Percentiles rank a stretch among this genome's conserved stretches.
Evolutionary conservation across 2,113 vertebrate species (phyloP).

Genomic region (Actinemys pallida): DNA sequence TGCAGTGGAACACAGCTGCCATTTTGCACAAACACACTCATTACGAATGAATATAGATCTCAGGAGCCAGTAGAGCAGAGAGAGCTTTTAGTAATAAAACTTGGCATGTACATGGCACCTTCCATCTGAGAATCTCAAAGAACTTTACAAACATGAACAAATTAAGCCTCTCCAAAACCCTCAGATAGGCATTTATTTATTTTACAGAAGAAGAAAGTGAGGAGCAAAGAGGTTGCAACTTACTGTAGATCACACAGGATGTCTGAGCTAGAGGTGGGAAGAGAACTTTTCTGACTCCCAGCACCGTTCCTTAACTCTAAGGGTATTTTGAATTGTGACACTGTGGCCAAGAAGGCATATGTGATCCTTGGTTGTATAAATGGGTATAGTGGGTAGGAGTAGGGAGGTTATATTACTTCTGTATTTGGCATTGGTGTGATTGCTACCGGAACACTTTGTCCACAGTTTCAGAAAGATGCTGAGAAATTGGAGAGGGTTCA

Average conservation of each 20-base stretch:
- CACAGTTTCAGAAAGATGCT: neutral
- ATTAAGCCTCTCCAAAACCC: neutral
- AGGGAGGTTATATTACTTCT: neutral
- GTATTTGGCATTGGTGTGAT: neutral
- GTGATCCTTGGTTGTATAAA: neutral
- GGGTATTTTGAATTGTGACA: neutral
- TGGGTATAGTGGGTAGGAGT: neutral
- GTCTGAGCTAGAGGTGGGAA: neutral
- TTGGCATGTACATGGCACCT: neutral
- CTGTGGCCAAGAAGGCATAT: neutral
- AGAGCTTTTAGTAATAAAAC: neutral
- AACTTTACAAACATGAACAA: neutral
- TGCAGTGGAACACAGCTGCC: neutral
- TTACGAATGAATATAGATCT: neutral
- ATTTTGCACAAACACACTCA: neutral
- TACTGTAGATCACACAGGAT: neutral
- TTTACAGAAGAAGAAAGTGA: neutral
- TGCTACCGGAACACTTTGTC: neutral
- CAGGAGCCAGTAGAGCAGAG: neutral
- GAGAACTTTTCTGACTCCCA: neutral
- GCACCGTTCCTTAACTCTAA: neutral
- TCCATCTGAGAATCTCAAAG: neutral
- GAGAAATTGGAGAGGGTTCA: neutral
- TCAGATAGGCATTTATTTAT: neutral
- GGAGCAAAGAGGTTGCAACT: neutral